These are phyloP conservation scores for Diorhabda elongata DNA, from an alignment of 1,140 invertebrate species.

Conservation along the genomic window DNA sequence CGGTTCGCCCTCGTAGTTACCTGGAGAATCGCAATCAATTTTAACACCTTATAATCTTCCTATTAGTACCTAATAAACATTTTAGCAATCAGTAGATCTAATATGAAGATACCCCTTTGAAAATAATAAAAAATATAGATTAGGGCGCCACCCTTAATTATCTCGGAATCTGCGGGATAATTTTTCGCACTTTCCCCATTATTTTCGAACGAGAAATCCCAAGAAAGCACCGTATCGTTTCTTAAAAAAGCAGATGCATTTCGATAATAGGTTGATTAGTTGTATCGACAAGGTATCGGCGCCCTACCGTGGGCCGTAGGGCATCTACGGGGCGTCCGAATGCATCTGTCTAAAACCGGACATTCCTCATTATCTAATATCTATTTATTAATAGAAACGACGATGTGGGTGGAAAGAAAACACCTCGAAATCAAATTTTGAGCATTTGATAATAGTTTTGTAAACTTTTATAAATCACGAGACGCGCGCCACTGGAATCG, in stretches of 20 bases:
- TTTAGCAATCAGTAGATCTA: not conserved
- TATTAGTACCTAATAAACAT: not conserved
- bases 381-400: not conserved
- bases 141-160: not conserved
- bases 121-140: not conserved
- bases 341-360: not conserved
- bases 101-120: not conserved
- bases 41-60: no score
- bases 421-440: no score
- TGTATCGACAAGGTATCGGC: slow-evolving; percentile 1
- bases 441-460: no score
- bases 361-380: slow-evolving; percentile 2
- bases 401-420: not conserved
- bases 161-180: not conserved
- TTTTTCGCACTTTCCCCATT: slow-evolving; percentile 2
- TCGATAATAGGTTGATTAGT: slow-evolving; percentile 1
- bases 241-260: not conserved
- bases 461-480: no score
- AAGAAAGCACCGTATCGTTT: slow-evolving; percentile 2
- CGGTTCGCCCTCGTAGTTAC: no score
- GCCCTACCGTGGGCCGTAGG: no score
- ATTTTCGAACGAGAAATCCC: not conserved
- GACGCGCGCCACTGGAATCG: no score
- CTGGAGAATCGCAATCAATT: no score
- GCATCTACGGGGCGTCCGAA: not conserved